Conservation (phyloP, 2,113 vertebrate species). For the Tor tambroides region DNA sequence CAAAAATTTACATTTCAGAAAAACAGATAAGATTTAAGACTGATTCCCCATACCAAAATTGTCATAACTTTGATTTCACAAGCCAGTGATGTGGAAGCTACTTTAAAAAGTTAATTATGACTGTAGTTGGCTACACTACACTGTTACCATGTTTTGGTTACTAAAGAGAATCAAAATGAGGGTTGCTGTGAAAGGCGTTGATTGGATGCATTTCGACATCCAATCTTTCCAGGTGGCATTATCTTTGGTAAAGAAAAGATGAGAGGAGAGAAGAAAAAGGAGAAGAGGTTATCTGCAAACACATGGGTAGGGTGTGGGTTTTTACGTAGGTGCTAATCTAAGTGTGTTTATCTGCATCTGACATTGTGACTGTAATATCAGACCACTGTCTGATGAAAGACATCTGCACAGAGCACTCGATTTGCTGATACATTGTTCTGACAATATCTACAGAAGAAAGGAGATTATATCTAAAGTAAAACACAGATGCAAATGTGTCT, state of each 20-base stretch:
- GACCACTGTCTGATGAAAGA: background rate
- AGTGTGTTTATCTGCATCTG: constrained; percentile 19
- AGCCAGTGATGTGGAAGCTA: too few relatives aligned
- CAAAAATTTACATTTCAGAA: background rate
- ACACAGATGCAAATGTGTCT: too few relatives aligned
- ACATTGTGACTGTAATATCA: constrained; percentile 28
- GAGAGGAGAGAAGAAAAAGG: constrained; percentile 20
- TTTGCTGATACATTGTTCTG: too few relatives aligned
- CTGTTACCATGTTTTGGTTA: constrained; percentile 21
- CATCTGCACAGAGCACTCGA: too few relatives aligned
- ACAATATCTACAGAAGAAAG: too few relatives aligned
- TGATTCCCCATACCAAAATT: background rate
- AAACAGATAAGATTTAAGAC: constrained; percentile 4
- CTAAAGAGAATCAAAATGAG: constrained; percentile 30
- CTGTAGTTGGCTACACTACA: background rate
- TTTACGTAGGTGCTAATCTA: constrained; percentile 43
- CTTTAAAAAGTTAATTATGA: background rate
- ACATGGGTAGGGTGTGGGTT: constrained; percentile 9
- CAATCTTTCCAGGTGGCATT: constrained; percentile 35
- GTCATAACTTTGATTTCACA: background rate
- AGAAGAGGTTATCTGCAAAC: constrained; percentile 47
- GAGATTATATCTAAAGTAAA: too few relatives aligned
- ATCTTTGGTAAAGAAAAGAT: constrained; percentile 43
- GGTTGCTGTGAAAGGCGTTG: constrained; percentile 24
- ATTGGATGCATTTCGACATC: constrained; percentile 21